Conservation (phyloP, 2,888 invertebrate species). For the Ectemnius cavifrons region DNA sequence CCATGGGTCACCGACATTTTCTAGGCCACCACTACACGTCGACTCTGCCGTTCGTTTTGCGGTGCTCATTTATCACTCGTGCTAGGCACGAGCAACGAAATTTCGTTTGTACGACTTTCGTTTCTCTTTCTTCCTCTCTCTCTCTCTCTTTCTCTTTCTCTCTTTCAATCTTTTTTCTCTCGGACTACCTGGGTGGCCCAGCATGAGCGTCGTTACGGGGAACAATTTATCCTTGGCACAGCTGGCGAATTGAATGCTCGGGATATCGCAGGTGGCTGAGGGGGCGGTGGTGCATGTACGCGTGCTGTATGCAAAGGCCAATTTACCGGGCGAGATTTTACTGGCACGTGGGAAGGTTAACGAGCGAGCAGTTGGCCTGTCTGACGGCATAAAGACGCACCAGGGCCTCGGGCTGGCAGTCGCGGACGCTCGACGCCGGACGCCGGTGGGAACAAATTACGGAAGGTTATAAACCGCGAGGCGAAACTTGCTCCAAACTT, state of each 20-base stretch:
- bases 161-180: neutral
- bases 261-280: neutral
- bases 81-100: neutral
- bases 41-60: neutral
- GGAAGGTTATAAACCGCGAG: slow-evolving; percentile 48
- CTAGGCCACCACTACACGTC: too few relatives aligned
- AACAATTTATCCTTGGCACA: slow-evolving; percentile 39
- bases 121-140: neutral
- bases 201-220: neutral
- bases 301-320: slow-evolving; percentile 24
- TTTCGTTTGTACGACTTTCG: slow-evolving; percentile 10
- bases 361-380: slow-evolving; percentile 55
- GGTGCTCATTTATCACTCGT: neutral
- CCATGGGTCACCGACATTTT: too few relatives aligned
- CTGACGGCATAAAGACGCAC: slow-evolving; percentile 52
- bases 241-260: slow-evolving; percentile 33
- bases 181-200: neutral
- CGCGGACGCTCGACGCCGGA: too few relatives aligned
- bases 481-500: slow-evolving; percentile 54
- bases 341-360: slow-evolving; percentile 49
- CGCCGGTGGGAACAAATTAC: slow-evolving; percentile 45
- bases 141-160: neutral
- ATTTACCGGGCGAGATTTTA: slow-evolving; percentile 44
- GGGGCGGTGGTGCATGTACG: neutral
- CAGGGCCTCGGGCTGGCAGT: slow-evolving; percentile 16